phyloP scores from a whole-genome alignment of 2,797 vertebrate species.

The Eremophila alpestris region DNA sequence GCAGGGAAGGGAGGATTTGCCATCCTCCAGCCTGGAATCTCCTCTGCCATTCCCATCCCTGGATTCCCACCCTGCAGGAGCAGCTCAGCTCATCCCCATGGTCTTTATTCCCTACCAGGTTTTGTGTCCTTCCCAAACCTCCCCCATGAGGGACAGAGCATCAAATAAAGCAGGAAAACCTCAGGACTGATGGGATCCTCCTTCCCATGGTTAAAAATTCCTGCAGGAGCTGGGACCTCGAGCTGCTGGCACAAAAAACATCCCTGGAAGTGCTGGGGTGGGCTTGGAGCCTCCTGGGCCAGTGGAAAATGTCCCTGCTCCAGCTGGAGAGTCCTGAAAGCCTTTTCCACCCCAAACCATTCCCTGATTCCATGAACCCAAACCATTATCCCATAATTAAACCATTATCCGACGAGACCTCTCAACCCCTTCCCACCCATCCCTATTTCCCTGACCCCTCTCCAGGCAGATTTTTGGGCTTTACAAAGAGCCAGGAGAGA shows the following conservation, averaged over 20 bases:
- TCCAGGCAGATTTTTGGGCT: rapidly evolving
- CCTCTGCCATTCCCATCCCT: rapidly evolving
- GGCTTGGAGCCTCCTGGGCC: background rate
- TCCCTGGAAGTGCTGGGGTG: background rate
- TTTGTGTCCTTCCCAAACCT: background rate
- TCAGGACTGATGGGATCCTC: background rate
- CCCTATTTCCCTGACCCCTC: background rate
- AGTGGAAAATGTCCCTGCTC: background rate
- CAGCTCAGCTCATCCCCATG: background rate
- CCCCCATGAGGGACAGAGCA: rapidly evolving
- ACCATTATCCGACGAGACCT: background rate
- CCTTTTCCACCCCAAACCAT: background rate
- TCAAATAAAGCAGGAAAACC: background rate
- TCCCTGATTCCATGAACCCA: background rate
- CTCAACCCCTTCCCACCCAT: background rate
- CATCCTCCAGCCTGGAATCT: background rate
- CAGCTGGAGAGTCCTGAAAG: background rate
- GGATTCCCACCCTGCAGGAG: background rate
- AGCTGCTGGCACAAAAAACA: background rate
- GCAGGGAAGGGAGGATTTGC: background rate
- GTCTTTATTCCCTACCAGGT: background rate
- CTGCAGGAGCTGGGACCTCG: background rate
- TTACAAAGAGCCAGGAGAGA: background rate
- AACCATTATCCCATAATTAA: background rate
- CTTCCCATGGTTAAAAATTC: background rate